Conservation (phyloP, 2,113 vertebrate genomes). For the Dromiciops gliroides region DNA sequence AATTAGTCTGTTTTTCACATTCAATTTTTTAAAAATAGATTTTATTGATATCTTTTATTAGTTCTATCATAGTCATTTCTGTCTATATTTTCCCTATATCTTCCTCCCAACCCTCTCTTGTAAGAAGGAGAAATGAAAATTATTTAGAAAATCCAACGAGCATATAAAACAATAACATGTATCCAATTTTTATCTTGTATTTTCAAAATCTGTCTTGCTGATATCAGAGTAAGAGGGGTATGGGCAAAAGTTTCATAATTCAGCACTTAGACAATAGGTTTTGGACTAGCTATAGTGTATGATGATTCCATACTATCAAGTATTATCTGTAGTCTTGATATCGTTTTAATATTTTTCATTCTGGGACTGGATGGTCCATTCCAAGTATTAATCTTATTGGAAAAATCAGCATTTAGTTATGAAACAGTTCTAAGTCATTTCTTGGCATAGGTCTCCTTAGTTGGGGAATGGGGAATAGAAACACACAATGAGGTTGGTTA, state of each 20-base stretch:
- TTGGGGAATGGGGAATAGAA: slow-evolving; percentile 74
- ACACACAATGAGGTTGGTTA: slow-evolving; percentile 58
- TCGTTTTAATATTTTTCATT: slow-evolving; percentile 79
- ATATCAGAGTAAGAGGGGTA: not conserved
- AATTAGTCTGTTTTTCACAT: not conserved
- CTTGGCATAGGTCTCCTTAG: slow-evolving; percentile 74
- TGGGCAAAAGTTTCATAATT: slow-evolving; percentile 43
- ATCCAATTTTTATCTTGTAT: not conserved
- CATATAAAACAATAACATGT: not conserved
- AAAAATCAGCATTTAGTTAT: slow-evolving; percentile 78
- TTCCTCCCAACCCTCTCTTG: not conserved
- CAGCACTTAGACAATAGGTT: slow-evolving; percentile 29
- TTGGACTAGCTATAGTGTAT: slow-evolving; percentile 40
- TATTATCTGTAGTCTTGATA: slow-evolving; percentile 52
- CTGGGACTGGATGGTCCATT: slow-evolving; percentile 80
- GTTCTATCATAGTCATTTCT: not conserved
- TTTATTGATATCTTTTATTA: not conserved
- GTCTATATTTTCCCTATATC: not conserved
- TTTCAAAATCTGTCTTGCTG: not conserved
- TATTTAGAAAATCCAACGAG: not conserved
- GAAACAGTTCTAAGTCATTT: slow-evolving; percentile 80
- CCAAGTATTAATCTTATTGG: slow-evolving; percentile 74
- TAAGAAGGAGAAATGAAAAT: not conserved
- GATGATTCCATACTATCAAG: slow-evolving; percentile 45
- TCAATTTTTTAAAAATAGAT: not conserved